Percentiles rank a stretch among this genome's conserved stretches.
Conservation (phyloP, 2,888 invertebrate genomes). For the Sminthurinus aureus region DNA sequence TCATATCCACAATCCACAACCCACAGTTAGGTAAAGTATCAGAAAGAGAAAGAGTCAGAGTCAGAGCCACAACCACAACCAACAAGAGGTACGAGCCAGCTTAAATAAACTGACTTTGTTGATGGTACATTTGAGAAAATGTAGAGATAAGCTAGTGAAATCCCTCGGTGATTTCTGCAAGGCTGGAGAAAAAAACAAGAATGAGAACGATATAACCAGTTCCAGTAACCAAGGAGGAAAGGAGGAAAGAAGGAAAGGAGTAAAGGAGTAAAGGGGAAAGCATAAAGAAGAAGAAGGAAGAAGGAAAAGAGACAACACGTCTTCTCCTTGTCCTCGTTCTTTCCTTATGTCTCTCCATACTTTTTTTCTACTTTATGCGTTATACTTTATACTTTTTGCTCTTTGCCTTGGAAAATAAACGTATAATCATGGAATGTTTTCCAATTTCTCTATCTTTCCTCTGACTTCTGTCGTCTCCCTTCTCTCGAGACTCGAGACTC, state of each 20-base stretch:
- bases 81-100: neutral
- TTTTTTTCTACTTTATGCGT: neutral
- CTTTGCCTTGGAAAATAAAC: conserved; percentile 1
- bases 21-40: no score
- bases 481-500: neutral
- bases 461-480: neutral
- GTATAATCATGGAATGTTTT: conserved; percentile 15
- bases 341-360: conserved; percentile 23
- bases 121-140: conserved; percentile 23
- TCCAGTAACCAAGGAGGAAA: neutral
- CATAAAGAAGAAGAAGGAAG: no score
- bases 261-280: conserved; percentile 12
- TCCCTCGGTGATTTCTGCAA: conserved; percentile 14
- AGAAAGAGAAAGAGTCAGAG: no score
- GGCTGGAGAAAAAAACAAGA: neutral
- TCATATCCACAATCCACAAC: no score
- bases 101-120: conserved; percentile 18
- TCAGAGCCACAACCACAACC: neutral
- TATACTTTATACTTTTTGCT: neutral
- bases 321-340: conserved; percentile 14
- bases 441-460: conserved; percentile 18
- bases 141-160: conserved; percentile 9
- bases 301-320: neutral
- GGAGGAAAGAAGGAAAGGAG: conserved; percentile 1
- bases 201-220: no score